These are phyloP conservation scores for Poecilia picta DNA, from an alignment of 2,797 vertebrate species.

Conservation along the genomic window DNA sequence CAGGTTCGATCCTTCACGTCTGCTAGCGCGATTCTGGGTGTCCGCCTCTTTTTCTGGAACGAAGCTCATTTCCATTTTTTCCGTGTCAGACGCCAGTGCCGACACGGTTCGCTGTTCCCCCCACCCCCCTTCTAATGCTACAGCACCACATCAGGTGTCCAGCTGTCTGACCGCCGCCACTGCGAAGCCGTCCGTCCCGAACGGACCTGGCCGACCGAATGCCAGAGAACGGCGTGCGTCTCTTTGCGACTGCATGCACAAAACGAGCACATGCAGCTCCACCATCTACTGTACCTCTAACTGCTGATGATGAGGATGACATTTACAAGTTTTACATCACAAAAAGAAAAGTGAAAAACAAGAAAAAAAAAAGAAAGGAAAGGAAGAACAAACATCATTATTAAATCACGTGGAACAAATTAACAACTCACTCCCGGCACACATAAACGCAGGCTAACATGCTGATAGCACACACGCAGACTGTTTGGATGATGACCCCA, in stretches of 20 bases:
- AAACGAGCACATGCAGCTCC: conserved; percentile 60
- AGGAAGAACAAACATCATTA: conserved; percentile 73
- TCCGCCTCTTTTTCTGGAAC: conserved; percentile 36
- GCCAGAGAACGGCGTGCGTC: conserved; percentile 65
- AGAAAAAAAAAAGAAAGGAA: conserved; percentile 60
- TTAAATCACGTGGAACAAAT: conserved; percentile 83
- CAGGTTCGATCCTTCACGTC: conserved; percentile 5
- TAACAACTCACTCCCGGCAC: conserved; percentile 45
- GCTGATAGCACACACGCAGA: conserved; percentile 28
- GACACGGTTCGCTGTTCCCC: conserved; percentile 38
- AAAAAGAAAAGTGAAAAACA: conserved; percentile 48
- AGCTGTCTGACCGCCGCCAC: conserved; percentile 62
- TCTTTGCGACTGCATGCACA: conserved; percentile 63
- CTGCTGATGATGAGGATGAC: conserved; percentile 76
- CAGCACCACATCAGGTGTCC: conserved; percentile 69
- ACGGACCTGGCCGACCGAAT: conserved; percentile 42
- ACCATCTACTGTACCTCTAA: conserved; percentile 63
- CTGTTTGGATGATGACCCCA: conserved; percentile 79
- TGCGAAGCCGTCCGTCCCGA: conserved; percentile 41
- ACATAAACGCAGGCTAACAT: conserved; percentile 16
- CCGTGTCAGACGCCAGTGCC: conserved; percentile 35
- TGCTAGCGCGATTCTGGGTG: conserved; percentile 41
- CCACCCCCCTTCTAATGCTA: conserved; percentile 37
- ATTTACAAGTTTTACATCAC: conserved; percentile 67
- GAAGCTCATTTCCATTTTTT: conserved; percentile 19